These are phyloP conservation scores for Serranus cabrilla DNA, from an alignment of 2,797 vertebrate genomes.

Conservation along the genomic window DNA sequence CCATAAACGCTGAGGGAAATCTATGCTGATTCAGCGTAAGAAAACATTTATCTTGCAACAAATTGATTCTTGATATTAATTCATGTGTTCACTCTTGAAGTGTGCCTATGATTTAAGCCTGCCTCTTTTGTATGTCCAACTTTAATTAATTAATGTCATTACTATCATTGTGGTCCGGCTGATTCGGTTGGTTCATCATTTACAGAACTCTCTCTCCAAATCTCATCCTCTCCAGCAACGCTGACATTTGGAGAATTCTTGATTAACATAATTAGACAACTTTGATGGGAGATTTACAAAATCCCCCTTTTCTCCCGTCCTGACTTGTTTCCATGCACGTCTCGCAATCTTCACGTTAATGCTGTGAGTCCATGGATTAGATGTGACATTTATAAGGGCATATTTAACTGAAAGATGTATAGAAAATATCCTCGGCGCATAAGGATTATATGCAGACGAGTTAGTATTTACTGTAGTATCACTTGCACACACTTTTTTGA, in stretches of 20 bases:
- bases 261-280: conserved; percentile 98
- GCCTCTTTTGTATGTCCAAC: conserved; percentile 72
- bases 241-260: conserved; percentile 97
- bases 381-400: conserved; percentile 84
- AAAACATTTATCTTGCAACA: conserved; percentile 77
- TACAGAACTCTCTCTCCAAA: conserved; percentile 86
- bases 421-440: conserved; percentile 49
- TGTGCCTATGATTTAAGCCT: conserved; percentile 65
- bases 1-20: conserved; percentile 44
- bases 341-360: conserved; percentile 74
- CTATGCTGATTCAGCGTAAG: conserved; percentile 57
- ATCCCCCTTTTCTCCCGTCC: conserved; percentile 84
- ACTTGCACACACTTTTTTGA: conserved; percentile 7
- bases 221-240: conserved; percentile 88
- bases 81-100: conserved; percentile 70
- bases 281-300: conserved; percentile 94
- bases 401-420: conserved; percentile 71
- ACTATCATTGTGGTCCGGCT: conserved; percentile 63
- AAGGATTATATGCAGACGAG: conserved; percentile 35
- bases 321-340: conserved; percentile 80
- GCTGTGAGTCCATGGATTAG: conserved; percentile 80
- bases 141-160: conserved; percentile 80
- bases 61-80: conserved; percentile 78
- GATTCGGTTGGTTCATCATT: conserved; percentile 83
- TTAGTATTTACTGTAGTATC: conserved; percentile 50